A percentile compares a stretch with the other conserved stretches of the same genome.
Evolutionary conservation across 2,888 invertebrate genomes (phyloP).

Genomic region (Caenorhabditis drosophilae): DNA sequence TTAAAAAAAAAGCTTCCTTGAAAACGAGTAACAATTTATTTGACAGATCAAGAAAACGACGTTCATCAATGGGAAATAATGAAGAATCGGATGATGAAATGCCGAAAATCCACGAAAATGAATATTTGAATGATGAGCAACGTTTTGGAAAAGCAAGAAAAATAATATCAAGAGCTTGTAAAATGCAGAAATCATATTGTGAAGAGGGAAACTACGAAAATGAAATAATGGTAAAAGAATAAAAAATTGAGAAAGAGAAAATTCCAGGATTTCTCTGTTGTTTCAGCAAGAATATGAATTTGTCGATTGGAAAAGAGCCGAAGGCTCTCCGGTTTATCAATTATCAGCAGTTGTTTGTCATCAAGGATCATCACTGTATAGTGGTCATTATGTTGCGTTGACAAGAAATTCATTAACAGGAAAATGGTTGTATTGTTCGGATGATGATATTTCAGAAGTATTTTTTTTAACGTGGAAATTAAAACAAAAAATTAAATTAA

Average conservation of each 20-base stretch:
- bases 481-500: not conserved
- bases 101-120: not conserved
- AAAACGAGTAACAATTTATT: too few relatives aligned
- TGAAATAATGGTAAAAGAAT: not conserved
- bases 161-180: too few relatives aligned
- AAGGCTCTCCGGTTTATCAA: not conserved
- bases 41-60: not conserved
- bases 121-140: not conserved
- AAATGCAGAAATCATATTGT: not conserved
- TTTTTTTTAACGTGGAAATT: not conserved
- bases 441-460: not conserved
- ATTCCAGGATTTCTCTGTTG: too few relatives aligned
- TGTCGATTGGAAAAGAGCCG: not conserved
- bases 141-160: too few relatives aligned
- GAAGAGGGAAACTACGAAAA: not conserved
- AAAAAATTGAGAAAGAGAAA: not conserved
- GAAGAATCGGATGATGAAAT: not conserved
- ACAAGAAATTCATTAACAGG: not conserved
- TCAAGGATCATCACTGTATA: not conserved
- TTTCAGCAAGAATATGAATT: not conserved
- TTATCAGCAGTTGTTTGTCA: constrained; percentile 2
- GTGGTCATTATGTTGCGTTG: not conserved
- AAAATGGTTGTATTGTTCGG: constrained; percentile 2
- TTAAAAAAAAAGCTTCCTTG: too few relatives aligned
- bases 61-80: not conserved